Evolutionary conservation across 2,797 vertebrate species (phyloP), one percentile per base, ranked within the genome.

Genomic region (Chiloscyllium punctatum): DNA sequence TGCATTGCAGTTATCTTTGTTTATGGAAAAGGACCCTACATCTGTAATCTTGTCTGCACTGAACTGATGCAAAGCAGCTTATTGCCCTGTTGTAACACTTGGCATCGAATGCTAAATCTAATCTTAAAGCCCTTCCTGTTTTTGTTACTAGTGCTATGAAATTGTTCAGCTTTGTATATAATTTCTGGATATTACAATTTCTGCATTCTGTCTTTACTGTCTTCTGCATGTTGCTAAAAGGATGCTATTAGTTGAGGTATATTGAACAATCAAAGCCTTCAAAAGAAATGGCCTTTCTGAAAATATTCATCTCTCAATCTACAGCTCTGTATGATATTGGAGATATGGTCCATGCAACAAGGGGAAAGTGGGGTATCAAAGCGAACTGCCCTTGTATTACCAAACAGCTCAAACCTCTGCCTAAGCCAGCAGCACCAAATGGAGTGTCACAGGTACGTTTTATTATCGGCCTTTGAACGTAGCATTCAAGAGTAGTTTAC

Each of bases 311-410:
- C 57, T 95, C 79, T 87, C 23, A 42, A 88, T 92, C 91, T 25
- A 77, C 95, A 99, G 99, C 99, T 71, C 98, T 99, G 96, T 99
- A 99, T 97, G 99, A 98, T 97, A 99, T 99, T 96, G 99, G 99
- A 96, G 99, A 99, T 97, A 99, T 99, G 99, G 99, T 99, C 96
- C 99, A 99, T 95, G 98, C 99, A 96, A 99, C 99, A 53, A 98
- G 99, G 97, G 99, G 99, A 95, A 99, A 99, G 96, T 99, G 99
- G 99, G 99, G 99, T 96, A 99, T 99, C 97, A 99, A 99, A 98
- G 99, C 99, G 23, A 99, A 99, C 91, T 99, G 99, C 96, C 99
- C 99, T 0, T 99, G 99, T 97, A 98, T 99, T 96, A 99, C 97
- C 97, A 98, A 99, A 96, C 98, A 99, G 96, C 98, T 96, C 96